Evolutionary conservation across 1,140 invertebrate species (phyloP), one percentile per base, ranked within the genome.

Genomic region (Melitaea cinxia): DNA sequence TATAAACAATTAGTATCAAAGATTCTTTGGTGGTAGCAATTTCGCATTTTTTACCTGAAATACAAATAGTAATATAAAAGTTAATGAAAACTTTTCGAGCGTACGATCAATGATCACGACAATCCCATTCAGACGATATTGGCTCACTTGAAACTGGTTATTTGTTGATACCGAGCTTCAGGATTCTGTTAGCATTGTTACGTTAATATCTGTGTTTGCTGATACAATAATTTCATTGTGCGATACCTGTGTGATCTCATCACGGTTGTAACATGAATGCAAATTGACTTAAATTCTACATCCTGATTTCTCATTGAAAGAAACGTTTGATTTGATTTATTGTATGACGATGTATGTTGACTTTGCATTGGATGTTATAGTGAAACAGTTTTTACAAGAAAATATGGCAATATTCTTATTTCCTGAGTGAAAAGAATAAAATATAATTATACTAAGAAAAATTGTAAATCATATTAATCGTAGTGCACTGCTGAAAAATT

Each of bases 191-290:
- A 63, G 30, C 54, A 65, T 33, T 17, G 14, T 6, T 50, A 63
- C 57, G 56, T 39, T 70, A 70, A 60, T 63, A 28, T n/a, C 23
- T n/a, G 47, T 68, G 66, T 68, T 68, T 63, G 58, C 54, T 26
- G 47, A 68, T 70, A 70, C 62, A 70, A 65, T 65, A 60, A 59
- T 52, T 35, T 60, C 67, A 60, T 70, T 70, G 56, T 70, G 15
- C 42, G 37, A 47, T 55, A 63, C 17, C 24, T 55, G 50, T 24
- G 56, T 69, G 67, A 69, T 65, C 67, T 69, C 67, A 69, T 69
- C 55, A 59, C 33, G 37, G 15, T 61, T 61, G 50, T 65, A 65
- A 69, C 57, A 26, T 59, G 61, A 65, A 69, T 69, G 62, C 57
- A 69, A 69, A 69, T 69, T 60, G 55, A 65, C 67, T 64, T 65